A percentile compares a stretch with the other conserved stretches of the same genome.
These are phyloP conservation scores for Monochamus alternatus DNA, from an alignment of 2,888 invertebrate species.

Conservation along the genomic window DNA sequence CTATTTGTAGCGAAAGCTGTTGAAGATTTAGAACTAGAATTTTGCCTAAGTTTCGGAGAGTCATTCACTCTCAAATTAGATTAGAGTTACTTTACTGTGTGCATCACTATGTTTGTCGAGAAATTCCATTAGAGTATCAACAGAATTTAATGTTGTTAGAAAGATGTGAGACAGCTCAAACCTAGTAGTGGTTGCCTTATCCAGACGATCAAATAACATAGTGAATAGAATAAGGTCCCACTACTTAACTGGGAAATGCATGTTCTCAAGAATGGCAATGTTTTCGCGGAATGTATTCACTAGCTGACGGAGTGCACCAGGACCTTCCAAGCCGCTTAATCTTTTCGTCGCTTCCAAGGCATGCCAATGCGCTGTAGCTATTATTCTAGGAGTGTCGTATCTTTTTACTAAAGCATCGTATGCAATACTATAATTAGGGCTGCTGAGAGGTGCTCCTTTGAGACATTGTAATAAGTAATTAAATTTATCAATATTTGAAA, in stretches of 20 bases:
- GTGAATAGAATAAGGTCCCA: not conserved
- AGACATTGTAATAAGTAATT: not conserved
- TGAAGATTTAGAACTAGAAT: no score
- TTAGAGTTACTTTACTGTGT: no score
- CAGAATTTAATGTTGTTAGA: not conserved
- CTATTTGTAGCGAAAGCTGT: no score
- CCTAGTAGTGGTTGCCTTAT: not conserved
- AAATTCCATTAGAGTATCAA: not conserved
- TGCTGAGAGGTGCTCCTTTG: constrained; percentile 15
- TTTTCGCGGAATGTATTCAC: not conserved
- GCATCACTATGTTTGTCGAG: not conserved
- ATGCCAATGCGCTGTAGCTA: constrained; percentile 30
- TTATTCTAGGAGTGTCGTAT: constrained; percentile 36
- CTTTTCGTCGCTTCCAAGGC: constrained; percentile 8
- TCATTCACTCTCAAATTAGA: no score
- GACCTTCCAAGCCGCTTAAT: not conserved
- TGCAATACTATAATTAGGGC: constrained; percentile 37
- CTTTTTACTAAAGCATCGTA: constrained; percentile 33
- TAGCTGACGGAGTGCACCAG: not conserved
- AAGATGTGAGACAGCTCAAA: not conserved
- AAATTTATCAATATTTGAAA: not conserved
- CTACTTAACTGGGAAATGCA: not conserved
- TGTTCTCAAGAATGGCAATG: not conserved
- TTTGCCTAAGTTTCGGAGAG: no score
- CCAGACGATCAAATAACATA: not conserved